Percentiles rank a stretch among this genome's conserved stretches.
Evolutionary conservation across 2,888 invertebrate species (phyloP).

Genomic region (Acronicta alni): DNA sequence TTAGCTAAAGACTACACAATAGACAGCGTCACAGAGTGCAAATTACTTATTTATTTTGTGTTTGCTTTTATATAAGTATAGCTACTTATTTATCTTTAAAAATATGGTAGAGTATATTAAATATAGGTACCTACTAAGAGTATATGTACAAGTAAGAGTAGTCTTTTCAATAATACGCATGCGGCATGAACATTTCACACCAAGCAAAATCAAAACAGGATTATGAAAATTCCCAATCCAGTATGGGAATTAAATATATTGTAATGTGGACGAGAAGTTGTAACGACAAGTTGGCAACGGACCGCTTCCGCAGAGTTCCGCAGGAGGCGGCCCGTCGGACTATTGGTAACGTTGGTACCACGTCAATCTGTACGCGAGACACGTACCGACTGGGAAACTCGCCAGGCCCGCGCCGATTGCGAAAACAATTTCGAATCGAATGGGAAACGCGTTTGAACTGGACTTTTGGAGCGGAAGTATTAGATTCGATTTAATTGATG

Average conservation of each 20-base stretch:
- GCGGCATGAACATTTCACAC: background rate
- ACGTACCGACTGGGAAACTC: slow-evolving; percentile 62
- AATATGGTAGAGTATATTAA: background rate
- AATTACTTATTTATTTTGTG: background rate
- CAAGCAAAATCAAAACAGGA: slow-evolving; percentile 17
- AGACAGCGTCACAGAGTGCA: background rate
- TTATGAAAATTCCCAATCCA: slow-evolving; percentile 35
- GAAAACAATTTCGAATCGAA: slow-evolving; percentile 65
- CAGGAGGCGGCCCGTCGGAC: slow-evolving; percentile 48
- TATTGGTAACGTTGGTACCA: slow-evolving; percentile 32
- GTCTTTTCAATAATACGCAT: slow-evolving; percentile 15
- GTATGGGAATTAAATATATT: slow-evolving; percentile 43
- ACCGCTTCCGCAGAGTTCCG: slow-evolving; percentile 49
- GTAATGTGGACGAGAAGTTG: slow-evolving; percentile 50
- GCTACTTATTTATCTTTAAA: background rate
- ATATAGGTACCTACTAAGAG: too few relatives aligned
- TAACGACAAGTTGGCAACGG: slow-evolving; percentile 60
- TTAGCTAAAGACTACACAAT: slow-evolving; percentile 23
- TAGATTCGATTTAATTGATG: slow-evolving; percentile 57
- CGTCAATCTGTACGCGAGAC: slow-evolving; percentile 56
- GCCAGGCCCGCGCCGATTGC: slow-evolving; percentile 62
- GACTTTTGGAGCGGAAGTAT: slow-evolving; percentile 55
- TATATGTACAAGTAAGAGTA: background rate
- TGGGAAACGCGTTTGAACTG: slow-evolving; percentile 55
- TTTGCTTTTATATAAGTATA: background rate